Conservation (phyloP, 2,113 vertebrate species). For the Grallaria varia region DNA sequence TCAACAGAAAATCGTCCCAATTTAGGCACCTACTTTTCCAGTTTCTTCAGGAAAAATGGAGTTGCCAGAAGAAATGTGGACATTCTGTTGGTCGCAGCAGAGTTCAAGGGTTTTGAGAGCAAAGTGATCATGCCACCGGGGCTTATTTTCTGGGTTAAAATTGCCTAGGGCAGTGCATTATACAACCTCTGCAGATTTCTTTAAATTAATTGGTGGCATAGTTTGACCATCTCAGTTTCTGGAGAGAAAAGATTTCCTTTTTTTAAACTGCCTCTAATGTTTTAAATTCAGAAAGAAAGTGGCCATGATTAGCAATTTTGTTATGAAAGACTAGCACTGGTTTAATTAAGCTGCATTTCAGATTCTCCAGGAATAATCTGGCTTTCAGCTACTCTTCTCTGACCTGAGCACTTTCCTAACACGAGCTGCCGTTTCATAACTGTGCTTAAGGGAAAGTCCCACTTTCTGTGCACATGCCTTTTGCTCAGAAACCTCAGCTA, state of each 20-base stretch:
- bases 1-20: neutral
- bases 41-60: neutral
- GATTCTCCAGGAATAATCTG: neutral
- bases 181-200: neutral
- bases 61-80: neutral
- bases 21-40: neutral
- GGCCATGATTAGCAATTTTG: neutral
- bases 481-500: neutral
- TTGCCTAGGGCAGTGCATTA: neutral
- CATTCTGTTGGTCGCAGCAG: neutral
- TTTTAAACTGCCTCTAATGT: neutral
- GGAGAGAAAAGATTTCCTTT: neutral
- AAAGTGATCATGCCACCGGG: neutral
- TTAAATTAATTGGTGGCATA: neutral
- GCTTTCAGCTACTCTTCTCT: neutral
- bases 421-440: neutral
- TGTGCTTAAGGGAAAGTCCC: neutral
- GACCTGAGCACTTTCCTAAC: neutral
- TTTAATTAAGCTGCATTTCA: slow-evolving; percentile 3
- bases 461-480: neutral
- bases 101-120: neutral
- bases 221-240: neutral
- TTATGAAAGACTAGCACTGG: neutral
- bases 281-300: slow-evolving; percentile 1
- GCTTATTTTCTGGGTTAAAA: neutral